A percentile compares a stretch with the other conserved stretches of the same genome.
Conservation (phyloP, 2,113 vertebrate genomes). For the Tonatia bakeri region DNA sequence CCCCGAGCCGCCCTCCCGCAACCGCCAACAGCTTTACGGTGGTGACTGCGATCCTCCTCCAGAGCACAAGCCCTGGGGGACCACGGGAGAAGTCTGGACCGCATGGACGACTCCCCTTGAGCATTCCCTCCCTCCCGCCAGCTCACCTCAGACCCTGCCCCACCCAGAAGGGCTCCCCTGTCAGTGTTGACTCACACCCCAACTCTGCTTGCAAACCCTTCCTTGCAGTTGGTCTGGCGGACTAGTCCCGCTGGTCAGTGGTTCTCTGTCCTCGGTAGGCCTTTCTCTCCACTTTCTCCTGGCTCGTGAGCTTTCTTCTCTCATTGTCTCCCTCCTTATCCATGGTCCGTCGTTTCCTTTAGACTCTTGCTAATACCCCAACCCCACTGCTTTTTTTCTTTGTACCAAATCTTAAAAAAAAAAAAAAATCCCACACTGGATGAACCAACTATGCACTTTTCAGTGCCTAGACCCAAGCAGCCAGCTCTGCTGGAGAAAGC, state of each 20-base stretch:
- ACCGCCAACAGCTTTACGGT: rapidly evolving
- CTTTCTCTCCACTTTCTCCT: not conserved
- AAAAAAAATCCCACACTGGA: not conserved
- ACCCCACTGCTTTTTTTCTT: not conserved
- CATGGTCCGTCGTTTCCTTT: not conserved
- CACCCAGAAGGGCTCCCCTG: not conserved
- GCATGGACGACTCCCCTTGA: not conserved
- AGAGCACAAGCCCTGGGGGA: not conserved
- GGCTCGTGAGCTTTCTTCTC: not conserved
- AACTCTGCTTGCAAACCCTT: rapidly evolving
- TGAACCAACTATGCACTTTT: not conserved
- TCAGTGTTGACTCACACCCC: not conserved
- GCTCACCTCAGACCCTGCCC: not conserved
- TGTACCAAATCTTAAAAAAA: not conserved
- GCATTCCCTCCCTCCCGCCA: not conserved
- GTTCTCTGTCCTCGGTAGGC: not conserved
- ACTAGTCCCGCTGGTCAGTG: rapidly evolving
- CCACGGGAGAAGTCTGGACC: not conserved
- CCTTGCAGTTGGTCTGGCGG: not conserved
- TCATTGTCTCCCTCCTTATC: not conserved
- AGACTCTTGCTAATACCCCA: not conserved
- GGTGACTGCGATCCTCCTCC: not conserved
- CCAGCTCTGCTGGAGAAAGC: not conserved
- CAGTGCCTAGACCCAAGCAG: not conserved
- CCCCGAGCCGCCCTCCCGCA: not conserved